phyloP scores from a whole-genome alignment of 2,888 invertebrate genomes.

The Andrena camellia region DNA sequence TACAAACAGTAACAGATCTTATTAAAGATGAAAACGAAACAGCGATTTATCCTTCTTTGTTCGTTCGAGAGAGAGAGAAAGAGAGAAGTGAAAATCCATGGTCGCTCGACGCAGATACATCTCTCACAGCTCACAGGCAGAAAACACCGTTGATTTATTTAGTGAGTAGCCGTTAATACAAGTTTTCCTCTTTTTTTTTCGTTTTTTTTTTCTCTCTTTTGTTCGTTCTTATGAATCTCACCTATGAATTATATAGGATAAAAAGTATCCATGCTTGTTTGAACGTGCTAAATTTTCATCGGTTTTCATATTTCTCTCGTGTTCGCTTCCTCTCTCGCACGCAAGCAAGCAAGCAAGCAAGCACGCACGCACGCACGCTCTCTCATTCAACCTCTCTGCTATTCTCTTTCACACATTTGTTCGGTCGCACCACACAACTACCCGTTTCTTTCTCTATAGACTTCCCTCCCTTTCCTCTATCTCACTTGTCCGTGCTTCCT shows the following conservation, averaged over 20 bases:
- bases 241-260: constrained; percentile 84
- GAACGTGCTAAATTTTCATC: constrained; percentile 73
- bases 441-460: neutral
- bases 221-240: constrained; percentile 73
- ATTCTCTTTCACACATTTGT: constrained; percentile 83
- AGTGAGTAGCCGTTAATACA: constrained; percentile 82
- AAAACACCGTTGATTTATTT: constrained; percentile 84
- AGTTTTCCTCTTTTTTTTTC: constrained; percentile 71
- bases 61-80: constrained; percentile 31
- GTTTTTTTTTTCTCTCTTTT: constrained; percentile 72
- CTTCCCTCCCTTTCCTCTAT: neutral
- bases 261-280: constrained; percentile 82
- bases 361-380: neutral
- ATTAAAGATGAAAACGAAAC: constrained; percentile 61
- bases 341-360: constrained; percentile 18
- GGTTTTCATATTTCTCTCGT: constrained; percentile 52
- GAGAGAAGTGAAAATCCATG: constrained; percentile 60
- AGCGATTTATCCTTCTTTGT: constrained; percentile 43
- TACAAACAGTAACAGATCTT: constrained; percentile 36
- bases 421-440: neutral
- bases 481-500: constrained; percentile 9
- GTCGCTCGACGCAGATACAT: constrained; percentile 76
- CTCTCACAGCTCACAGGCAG: constrained; percentile 80
- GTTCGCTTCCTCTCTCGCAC: constrained; percentile 67
- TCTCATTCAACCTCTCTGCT: constrained; percentile 6